A percentile compares a stretch with the other conserved stretches of the same genome.
Conservation (phyloP, 2,113 vertebrate species). For the Bufo gargarizans region DNA sequence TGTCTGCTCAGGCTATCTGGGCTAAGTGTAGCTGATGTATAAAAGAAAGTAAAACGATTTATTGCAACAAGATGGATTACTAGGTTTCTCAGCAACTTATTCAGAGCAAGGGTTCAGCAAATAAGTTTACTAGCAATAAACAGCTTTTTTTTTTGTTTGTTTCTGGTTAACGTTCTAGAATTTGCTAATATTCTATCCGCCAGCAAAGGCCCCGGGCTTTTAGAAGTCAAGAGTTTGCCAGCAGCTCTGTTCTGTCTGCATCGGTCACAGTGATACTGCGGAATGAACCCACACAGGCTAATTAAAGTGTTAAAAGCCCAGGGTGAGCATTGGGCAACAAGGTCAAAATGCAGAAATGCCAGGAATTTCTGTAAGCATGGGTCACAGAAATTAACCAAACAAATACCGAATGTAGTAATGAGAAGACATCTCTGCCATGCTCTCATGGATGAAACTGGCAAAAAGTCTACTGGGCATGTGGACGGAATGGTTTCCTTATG, state of each 20-base stretch:
- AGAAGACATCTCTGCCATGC: slow-evolving; percentile 75
- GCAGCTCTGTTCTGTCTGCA: slow-evolving; percentile 80
- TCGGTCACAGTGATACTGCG: slow-evolving; percentile 90
- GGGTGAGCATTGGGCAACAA: slow-evolving; percentile 78
- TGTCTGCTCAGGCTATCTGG: slow-evolving; percentile 99
- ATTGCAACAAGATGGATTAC: slow-evolving; percentile 98
- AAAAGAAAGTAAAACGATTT: slow-evolving; percentile 99
- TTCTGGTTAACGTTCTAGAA: slow-evolving; percentile 70
- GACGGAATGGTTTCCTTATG: slow-evolving; percentile 24
- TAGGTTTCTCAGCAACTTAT: slow-evolving; percentile 91
- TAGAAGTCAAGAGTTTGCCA: slow-evolving; percentile 83
- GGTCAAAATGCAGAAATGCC: slow-evolving; percentile 84
- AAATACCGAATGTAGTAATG: slow-evolving; percentile 81
- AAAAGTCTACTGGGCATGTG: slow-evolving; percentile 62
- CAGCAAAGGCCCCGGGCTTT: slow-evolving; percentile 79
- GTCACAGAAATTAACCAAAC: slow-evolving; percentile 84
- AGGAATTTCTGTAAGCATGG: slow-evolving; percentile 83
- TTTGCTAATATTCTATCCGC: slow-evolving; percentile 68
- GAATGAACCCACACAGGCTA: slow-evolving; percentile 78
- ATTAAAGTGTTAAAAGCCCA: slow-evolving; percentile 78
- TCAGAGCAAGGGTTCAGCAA: slow-evolving; percentile 99
- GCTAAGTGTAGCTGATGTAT: slow-evolving; percentile 99
- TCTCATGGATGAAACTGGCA: slow-evolving; percentile 74
- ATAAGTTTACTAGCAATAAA: slow-evolving; percentile 87
- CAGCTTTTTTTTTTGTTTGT: slow-evolving; percentile 70